These are phyloP conservation scores for Calyptommatus sinebrachiatus DNA, from an alignment of 2,113 vertebrate species.

Conservation along the genomic window DNA sequence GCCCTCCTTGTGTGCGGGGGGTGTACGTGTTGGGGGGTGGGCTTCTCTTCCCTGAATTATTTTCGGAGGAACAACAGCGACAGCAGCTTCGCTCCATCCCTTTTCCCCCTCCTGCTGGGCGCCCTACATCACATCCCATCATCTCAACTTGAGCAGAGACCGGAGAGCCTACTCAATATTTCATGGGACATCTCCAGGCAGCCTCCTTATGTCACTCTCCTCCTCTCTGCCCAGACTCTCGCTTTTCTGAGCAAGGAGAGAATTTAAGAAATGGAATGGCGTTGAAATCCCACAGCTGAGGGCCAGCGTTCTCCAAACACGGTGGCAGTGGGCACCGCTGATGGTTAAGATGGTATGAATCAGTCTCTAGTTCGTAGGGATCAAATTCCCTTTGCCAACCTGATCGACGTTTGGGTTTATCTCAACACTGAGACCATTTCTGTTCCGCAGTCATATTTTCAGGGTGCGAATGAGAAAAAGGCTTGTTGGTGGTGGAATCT, in stretches of 20 bases:
- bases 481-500: too few species aligned
- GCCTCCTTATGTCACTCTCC: neutral
- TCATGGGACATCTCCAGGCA: slow-evolving; percentile 7
- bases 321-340: too few species aligned
- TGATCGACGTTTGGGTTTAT: too few species aligned
- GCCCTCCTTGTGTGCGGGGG: too few species aligned
- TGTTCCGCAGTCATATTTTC: too few species aligned
- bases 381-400: too few species aligned
- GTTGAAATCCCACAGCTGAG: neutral
- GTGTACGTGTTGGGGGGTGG: neutral
- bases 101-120: neutral
- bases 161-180: slow-evolving; percentile 25
- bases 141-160: slow-evolving; percentile 19
- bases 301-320: neutral
- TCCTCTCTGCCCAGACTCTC: neutral
- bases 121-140: slow-evolving; percentile 5
- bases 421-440: too few species aligned
- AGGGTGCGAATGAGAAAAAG: too few species aligned
- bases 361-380: too few species aligned
- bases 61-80: neutral
- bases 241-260: neutral
- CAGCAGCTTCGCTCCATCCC: neutral
- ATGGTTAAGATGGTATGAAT: too few species aligned
- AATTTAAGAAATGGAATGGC: neutral
- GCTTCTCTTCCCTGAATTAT: neutral